Base-by-base conservation (phyloP, 2,888 invertebrate genomes). In the Choreutis nemorana region DNA sequence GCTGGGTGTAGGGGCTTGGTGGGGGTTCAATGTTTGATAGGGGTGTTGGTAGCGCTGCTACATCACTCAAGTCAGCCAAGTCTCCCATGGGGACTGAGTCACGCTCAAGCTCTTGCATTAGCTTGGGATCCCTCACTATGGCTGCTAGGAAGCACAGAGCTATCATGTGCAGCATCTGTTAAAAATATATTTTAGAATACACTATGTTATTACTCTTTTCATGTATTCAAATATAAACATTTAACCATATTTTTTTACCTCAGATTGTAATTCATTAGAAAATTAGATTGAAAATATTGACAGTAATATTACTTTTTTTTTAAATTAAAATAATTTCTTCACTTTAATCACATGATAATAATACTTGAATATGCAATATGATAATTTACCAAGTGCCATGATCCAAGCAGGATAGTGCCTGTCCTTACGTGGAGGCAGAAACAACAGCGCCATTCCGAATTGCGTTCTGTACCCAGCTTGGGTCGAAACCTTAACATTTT, bases 311-410 rank as follows among this genome's bases (percentile, higher is more conserved):
- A n/a, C n/a, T n/a, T n/a, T n/a, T n/a, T n/a, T n/a, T n/a, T n/a
- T n/a, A n/a, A n/a, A n/a, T n/a, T n/a, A n/a, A n/a, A n/a, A n/a
- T n/a, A n/a, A n/a, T n/a, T n/a, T n/a, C n/a, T n/a, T n/a, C n/a
- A n/a, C n/a, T n/a, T n/a, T n/a, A n/a, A n/a, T n/a, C n/a, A n/a
- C n/a, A n/a, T 11, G n/a, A 22, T 10, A 34, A 34, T 13, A 16
- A 22, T 7, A 28, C 21, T 30, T n/a, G n/a, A n/a, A n/a, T n/a
- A n/a, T n/a, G n/a, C n/a, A n/a, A n/a, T n/a, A n/a, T n/a, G n/a
- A n/a, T n/a, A n/a, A 70, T 85, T 84, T 75, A 91, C 91, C 82
- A 91, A 80, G 67, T 92, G 91, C 90, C 91, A 91, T 61, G 90
- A 81, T 49, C 91, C 91, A 37, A 91, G 83, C 37, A 89, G 78